Evolutionary conservation across 1,140 invertebrate genomes (phyloP).

Genomic region (Phocides pigmalion): DNA sequence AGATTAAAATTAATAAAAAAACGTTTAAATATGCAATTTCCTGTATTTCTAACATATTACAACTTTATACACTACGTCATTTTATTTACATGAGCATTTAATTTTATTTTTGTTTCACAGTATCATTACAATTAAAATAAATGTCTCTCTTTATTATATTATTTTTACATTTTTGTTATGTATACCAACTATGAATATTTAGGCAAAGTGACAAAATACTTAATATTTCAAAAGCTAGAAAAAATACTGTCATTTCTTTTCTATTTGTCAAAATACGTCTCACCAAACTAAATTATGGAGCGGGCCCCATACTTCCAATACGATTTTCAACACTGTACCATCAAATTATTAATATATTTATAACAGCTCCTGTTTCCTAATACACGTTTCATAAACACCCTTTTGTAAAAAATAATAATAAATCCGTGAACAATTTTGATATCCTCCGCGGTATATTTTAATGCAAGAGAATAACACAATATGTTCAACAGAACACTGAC

Average conservation of each 20-base stretch:
- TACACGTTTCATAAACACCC: no score
- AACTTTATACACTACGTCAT: conserved; percentile 71
- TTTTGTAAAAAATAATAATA: no score
- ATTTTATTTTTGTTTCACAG: conserved; percentile 61
- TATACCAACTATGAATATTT: conserved; percentile 53
- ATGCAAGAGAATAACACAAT: no score
- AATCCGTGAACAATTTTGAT: no score
- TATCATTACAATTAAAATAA: conserved; percentile 76
- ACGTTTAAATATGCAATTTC: conserved; percentile 59
- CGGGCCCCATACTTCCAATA: not conserved
- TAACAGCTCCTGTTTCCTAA: not conserved
- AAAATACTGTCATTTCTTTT: conserved; percentile 36
- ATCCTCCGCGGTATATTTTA: no score
- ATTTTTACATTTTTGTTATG: conserved; percentile 61
- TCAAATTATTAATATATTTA: not conserved
- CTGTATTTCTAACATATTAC: conserved; percentile 77
- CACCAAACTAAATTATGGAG: conserved; percentile 23
- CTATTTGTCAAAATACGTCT: not conserved
- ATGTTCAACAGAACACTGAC: no score
- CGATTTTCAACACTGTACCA: not conserved
- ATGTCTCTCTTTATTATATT: conserved; percentile 72
- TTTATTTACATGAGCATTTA: conserved; percentile 77
- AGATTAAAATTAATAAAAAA: conserved; percentile 48
- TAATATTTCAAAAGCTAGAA: conserved; percentile 40
- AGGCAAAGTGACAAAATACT: conserved; percentile 68